Evolutionary conservation across 2,888 invertebrate species (phyloP), one percentile per base, ranked within the genome.

Genomic region (Meiosimyza platycephala): DNA sequence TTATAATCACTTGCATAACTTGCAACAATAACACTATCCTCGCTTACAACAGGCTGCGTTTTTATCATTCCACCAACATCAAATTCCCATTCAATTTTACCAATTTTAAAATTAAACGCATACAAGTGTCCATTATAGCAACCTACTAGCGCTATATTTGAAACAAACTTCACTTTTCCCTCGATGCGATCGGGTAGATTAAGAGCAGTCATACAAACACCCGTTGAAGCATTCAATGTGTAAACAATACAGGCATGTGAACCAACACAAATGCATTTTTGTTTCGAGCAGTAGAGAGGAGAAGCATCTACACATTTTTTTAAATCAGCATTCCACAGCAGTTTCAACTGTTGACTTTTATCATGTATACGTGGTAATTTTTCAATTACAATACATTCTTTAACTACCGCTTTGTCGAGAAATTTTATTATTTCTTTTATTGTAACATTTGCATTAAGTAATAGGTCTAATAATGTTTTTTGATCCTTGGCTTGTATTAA

Each of bases 301-400:
- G 94, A 90, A 11, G 94, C 92, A 89, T 96, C 96, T 12, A 96
- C 91, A 88, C 96, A 96, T 86, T 95, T 96, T 55, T 90, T 74
- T 7, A 83, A 79, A 73, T 83, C 77, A 1, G 77, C 72, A 40
- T 78, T 81, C 84, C 84, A 84, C 18, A 80, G 70, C 2, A 79
- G 74, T n/a, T 80, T 74, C 3, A 80, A 76, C 3, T 76, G 51
- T n/a, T 22, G 12, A 5, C 16, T 68, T 18, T 15, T 22, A 15
- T 67, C 40, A 55, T 9, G n/a, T 55, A 55, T 13, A 48, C 15
- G 13, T 5, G 62, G 40, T 11, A 18, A 51, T 16, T 16, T 9
- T 3, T 16, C 33, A 48, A 18, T 51, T 15, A n/a, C n/a, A 33
- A 9, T 33, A 51, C 4, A 47, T 40, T 1, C 40, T 40, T 40